A percentile compares a stretch with the other conserved stretches of the same genome.
phyloP scores from a whole-genome alignment of 2,888 invertebrate genomes.

The Hemaris fuciformis region DNA sequence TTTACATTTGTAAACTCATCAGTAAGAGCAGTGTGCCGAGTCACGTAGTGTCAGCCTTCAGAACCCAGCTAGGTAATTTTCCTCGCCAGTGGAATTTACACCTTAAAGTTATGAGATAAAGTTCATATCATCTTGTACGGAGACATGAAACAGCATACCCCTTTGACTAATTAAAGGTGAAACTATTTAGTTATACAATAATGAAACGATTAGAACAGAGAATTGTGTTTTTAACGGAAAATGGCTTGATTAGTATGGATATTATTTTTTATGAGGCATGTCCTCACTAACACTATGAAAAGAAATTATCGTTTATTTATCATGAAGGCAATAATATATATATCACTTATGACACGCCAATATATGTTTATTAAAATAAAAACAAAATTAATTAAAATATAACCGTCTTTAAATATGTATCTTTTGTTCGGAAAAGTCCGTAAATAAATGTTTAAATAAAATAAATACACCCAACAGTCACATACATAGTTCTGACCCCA shows the following conservation, averaged over 20 bases:
- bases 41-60: background rate
- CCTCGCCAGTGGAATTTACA: conserved; percentile 11
- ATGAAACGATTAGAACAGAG: conserved; percentile 17
- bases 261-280: background rate
- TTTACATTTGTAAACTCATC: conserved; percentile 8
- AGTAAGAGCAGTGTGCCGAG: background rate
- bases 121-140: conserved; percentile 11
- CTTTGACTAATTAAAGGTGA: conserved; percentile 25
- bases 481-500: no score
- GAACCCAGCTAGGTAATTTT: background rate
- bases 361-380: no score
- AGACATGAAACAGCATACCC: background rate
- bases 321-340: no score
- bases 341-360: no score
- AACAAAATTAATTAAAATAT: no score
- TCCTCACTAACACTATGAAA: no score
- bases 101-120: conserved; percentile 17
- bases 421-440: no score
- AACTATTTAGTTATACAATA: conserved; percentile 18
- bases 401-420: no score
- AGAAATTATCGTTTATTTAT: no score
- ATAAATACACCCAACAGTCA: no score
- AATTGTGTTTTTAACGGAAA: background rate
- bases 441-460: no score
- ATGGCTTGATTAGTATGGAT: no score